Evolutionary conservation across 2,113 vertebrate species (phyloP).

Genomic region (Epinephelus moara): DNA sequence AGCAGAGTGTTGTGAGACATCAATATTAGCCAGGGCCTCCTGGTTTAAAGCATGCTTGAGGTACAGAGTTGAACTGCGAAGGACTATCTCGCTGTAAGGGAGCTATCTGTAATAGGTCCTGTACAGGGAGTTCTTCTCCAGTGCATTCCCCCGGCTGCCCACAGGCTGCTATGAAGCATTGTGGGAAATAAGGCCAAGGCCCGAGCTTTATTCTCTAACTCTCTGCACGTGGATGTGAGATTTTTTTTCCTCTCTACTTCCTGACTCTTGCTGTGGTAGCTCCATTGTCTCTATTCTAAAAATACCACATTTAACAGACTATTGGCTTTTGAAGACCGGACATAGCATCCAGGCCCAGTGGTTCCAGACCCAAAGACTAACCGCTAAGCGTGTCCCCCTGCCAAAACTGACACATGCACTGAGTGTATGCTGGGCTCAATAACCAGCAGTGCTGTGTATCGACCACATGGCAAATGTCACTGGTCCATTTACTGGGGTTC

Average conservation of each 20-base stretch:
- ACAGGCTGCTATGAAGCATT: conserved; percentile 58
- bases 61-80: conserved; percentile 40
- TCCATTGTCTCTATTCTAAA: background rate
- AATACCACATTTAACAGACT: conserved; percentile 29
- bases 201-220: conserved; percentile 31
- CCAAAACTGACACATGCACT: conserved; percentile 48
- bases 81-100: conserved; percentile 50
- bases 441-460: conserved; percentile 63
- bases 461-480: conserved; percentile 74
- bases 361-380: conserved; percentile 45
- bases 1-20: conserved; percentile 56
- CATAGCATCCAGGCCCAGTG: conserved; percentile 25
- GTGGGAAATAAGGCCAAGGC: conserved; percentile 53
- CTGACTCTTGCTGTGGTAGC: background rate
- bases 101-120: conserved; percentile 58
- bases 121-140: conserved; percentile 40
- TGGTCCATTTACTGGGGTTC: conserved; percentile 61
- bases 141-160: conserved; percentile 52
- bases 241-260: background rate
- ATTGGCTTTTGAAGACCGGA: conserved; percentile 15
- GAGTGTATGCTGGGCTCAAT: conserved; percentile 48
- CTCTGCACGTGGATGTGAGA: conserved; percentile 17
- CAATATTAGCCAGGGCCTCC: conserved; percentile 55
- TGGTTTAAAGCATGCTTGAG: conserved; percentile 60
- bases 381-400: conserved; percentile 31